Conservation (phyloP, 2,797 vertebrate species). For the Melanotaenia maccullochi region DNA sequence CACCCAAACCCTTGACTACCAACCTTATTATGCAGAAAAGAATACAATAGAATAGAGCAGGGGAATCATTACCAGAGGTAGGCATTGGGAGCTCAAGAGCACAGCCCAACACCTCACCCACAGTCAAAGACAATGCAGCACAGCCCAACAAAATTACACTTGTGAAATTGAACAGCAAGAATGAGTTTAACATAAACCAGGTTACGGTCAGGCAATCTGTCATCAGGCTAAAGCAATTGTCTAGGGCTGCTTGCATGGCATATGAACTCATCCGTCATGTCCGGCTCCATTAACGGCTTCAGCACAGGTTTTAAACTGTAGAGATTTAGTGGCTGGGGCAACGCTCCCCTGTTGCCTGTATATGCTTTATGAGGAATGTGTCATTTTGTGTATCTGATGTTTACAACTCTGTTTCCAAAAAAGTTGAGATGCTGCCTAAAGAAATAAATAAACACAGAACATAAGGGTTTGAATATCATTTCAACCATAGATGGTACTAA, state of each 20-base stretch:
- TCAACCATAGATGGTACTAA: neutral
- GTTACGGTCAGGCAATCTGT: slow-evolving; percentile 99
- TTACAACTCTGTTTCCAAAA: neutral
- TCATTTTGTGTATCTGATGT: slow-evolving; percentile 55
- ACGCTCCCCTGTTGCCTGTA: slow-evolving; percentile 54
- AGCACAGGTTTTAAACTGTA: slow-evolving; percentile 87
- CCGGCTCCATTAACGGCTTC: slow-evolving; percentile 89
- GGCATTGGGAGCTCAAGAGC: slow-evolving; percentile 63
- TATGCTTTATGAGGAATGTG: slow-evolving; percentile 64
- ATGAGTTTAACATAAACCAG: slow-evolving; percentile 99
- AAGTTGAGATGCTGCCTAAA: neutral
- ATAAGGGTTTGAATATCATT: neutral
- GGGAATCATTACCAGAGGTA: slow-evolving; percentile 98
- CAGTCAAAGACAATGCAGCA: slow-evolving; percentile 91
- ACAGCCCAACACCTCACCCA: slow-evolving; percentile 75
- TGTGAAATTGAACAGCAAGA: slow-evolving; percentile 99
- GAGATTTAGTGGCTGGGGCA: slow-evolving; percentile 71
- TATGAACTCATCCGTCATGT: slow-evolving; percentile 99
- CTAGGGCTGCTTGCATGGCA: slow-evolving; percentile 96
- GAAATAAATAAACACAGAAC: neutral
- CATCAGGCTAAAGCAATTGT: slow-evolving; percentile 96
- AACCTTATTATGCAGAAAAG: slow-evolving; percentile 99
- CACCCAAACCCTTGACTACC: slow-evolving; percentile 99
- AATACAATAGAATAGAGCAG: slow-evolving; percentile 96
- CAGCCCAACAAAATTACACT: slow-evolving; percentile 97